Conservation (phyloP, 2,888 invertebrate genomes). For the Epiblema foenella region DNA sequence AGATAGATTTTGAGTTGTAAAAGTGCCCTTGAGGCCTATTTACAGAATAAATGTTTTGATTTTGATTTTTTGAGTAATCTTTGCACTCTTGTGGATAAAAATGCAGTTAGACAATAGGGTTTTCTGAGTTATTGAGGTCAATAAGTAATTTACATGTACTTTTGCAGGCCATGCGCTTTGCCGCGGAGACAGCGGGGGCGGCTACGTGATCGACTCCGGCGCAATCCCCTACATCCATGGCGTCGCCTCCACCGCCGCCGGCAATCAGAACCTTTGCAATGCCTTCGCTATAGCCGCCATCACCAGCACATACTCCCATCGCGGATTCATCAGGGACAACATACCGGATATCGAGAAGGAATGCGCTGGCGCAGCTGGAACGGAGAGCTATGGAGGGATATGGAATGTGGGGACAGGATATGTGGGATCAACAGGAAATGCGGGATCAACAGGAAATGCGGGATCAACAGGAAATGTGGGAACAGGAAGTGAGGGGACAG, state of each 20-base stretch:
- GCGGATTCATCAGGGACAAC: slow-evolving; percentile 20
- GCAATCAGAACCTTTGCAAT: slow-evolving; percentile 26
- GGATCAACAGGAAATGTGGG: not conserved
- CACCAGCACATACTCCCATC: slow-evolving; percentile 17
- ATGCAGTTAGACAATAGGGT: too few species aligned
- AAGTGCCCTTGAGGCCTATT: too few species aligned
- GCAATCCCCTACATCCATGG: slow-evolving; percentile 27
- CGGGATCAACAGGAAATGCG: too few species aligned
- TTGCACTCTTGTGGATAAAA: too few species aligned
- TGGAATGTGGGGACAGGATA: not conserved
- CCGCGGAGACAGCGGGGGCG: slow-evolving; percentile 39
- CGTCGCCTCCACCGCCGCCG: slow-evolving; percentile 33
- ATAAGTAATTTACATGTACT: too few species aligned
- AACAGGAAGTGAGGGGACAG: not conserved
- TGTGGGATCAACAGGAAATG: not conserved
- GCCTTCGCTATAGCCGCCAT: slow-evolving; percentile 27
- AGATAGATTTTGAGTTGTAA: too few species aligned
- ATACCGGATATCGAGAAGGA: slow-evolving; percentile 23
- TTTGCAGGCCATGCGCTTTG: slow-evolving; percentile 32
- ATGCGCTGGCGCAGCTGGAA: not conserved
- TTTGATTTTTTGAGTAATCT: too few species aligned
- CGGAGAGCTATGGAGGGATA: not conserved
- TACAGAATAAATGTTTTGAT: too few species aligned
- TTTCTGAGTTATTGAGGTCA: too few species aligned
- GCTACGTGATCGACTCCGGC: not conserved